Conservation (phyloP, 2,113 vertebrate genomes). For the Strigops habroptila region DNA sequence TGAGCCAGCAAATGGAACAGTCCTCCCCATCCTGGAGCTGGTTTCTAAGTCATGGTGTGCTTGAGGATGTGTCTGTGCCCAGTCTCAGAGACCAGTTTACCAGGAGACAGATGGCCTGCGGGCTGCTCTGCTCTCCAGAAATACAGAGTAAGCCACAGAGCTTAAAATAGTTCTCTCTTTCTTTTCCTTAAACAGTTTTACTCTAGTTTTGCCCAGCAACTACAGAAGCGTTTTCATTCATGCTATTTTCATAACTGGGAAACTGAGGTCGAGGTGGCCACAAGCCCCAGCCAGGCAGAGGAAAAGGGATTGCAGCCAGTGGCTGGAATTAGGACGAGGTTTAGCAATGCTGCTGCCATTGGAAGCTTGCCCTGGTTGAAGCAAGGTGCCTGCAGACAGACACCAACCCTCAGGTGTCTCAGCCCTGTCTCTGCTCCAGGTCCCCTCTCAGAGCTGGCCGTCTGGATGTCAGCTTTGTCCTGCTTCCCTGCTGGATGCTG, state of each 20-base stretch:
- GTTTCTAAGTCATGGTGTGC: neutral
- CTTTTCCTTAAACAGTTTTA: neutral
- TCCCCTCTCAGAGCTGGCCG: neutral
- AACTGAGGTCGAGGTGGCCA: neutral
- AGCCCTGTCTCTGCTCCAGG: neutral
- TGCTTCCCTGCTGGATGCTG: neutral
- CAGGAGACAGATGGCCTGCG: slow-evolving; percentile 21
- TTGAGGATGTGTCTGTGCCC: neutral
- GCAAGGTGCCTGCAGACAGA: neutral
- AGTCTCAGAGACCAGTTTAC: neutral
- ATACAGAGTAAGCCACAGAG: neutral
- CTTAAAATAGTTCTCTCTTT: neutral
- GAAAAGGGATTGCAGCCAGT: neutral
- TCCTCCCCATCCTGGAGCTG: neutral
- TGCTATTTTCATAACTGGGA: neutral
- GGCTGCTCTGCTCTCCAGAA: neutral
- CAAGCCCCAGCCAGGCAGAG: neutral
- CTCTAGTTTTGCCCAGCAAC: neutral
- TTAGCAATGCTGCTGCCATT: neutral
- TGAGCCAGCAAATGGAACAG: neutral
- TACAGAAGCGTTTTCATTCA: neutral
- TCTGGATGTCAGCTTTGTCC: neutral
- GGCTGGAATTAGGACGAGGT: neutral
- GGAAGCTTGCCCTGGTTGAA: neutral
- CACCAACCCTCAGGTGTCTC: neutral